These are phyloP conservation scores for Acrobasis repandana DNA, from an alignment of 2,888 invertebrate species.

Conservation along the genomic window DNA sequence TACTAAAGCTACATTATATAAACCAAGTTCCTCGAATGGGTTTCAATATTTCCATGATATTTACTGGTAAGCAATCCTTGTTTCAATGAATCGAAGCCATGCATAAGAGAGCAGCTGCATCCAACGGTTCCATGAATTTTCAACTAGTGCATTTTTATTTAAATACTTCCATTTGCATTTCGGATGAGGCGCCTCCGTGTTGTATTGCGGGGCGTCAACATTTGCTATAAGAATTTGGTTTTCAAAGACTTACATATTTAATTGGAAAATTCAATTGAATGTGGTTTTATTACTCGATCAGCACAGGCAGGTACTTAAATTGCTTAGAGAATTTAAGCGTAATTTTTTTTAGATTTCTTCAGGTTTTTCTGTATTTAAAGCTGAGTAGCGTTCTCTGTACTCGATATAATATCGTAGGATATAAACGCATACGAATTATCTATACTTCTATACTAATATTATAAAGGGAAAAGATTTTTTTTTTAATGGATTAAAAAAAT, in stretches of 20 bases:
- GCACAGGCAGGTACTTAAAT: no score
- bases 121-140: slow-evolving; percentile 47
- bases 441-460: no score
- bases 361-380: no score
- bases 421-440: no score
- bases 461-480: no score
- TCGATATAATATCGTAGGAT: no score
- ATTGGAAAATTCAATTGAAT: not conserved
- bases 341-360: no score
- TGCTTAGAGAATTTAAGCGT: no score
- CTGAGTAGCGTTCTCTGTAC: no score
- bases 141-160: slow-evolving; percentile 47
- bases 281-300: not conserved
- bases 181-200: slow-evolving; percentile 26
- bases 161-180: slow-evolving; percentile 43
- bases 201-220: not conserved
- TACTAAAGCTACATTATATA: no score
- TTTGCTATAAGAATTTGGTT: not conserved
- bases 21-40: no score
- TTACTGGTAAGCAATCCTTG: slow-evolving; percentile 27
- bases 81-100: slow-evolving; percentile 44
- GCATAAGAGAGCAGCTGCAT: slow-evolving; percentile 46
- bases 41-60: not conserved
- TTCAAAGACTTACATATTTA: not conserved
- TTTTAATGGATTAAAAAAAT: no score